These are phyloP conservation scores for Nemopilema nomurai DNA, from an alignment of 30 jellyfish, hydroid and myxozoan species.

Conservation along the genomic window DNA sequence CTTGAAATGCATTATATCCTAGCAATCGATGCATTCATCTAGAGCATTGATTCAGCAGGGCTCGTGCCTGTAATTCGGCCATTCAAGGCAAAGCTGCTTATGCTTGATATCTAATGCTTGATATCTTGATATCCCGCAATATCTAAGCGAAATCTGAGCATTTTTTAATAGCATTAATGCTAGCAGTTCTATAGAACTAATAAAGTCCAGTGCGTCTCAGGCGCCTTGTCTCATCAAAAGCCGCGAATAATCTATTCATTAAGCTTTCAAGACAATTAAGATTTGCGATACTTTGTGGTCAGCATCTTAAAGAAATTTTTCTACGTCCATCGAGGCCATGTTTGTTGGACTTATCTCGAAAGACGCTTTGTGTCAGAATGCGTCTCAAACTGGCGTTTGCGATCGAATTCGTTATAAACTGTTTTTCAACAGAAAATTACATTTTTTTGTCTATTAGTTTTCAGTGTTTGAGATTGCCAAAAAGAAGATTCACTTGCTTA, in stretches of 20 bases:
- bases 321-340: too few species aligned
- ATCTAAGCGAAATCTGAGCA: not conserved
- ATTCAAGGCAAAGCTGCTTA: too few species aligned
- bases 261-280: not conserved
- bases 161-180: not conserved
- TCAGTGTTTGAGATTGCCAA: not conserved
- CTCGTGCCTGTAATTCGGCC: not conserved
- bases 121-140: not conserved
- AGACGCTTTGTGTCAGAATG: not conserved
- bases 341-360: not conserved
- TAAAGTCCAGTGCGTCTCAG: not conserved
- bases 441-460: not conserved
- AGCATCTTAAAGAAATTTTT: not conserved
- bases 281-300: not conserved
- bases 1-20: not conserved
- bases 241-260: not conserved
- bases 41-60: not conserved
- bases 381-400: too few species aligned
- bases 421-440: too few species aligned
- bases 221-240: not conserved
- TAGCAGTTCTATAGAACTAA: not conserved
- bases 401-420: too few species aligned
- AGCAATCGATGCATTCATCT: not conserved
- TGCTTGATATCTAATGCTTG: too few species aligned
- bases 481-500: too few species aligned